A percentile compares a stretch with the other conserved stretches of the same genome.
Evolutionary conservation across 2,888 invertebrate genomes (phyloP).

Genomic region (Arctia plantaginis): DNA sequence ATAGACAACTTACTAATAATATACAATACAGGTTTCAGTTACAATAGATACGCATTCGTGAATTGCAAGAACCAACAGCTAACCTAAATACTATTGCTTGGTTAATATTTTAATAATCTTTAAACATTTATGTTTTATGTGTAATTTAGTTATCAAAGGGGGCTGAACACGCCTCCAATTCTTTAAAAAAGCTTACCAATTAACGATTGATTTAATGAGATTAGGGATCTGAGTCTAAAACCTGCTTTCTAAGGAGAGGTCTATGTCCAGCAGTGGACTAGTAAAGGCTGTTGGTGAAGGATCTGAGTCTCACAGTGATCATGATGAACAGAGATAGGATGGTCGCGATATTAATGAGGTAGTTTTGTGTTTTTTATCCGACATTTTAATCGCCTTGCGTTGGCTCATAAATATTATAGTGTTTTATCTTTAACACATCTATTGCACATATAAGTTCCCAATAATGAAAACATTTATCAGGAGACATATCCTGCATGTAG

Average conservation of each 20-base stretch:
- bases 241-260: too few relatives aligned
- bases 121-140: not conserved
- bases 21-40: not conserved
- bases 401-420: not conserved
- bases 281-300: too few relatives aligned
- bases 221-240: not conserved
- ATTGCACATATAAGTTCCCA: not conserved
- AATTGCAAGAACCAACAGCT: constrained; percentile 3
- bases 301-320: not conserved
- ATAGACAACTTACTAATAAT: not conserved
- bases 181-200: not conserved
- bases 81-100: constrained; percentile 6
- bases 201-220: not conserved
- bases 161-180: not conserved
- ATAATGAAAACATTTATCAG: too few relatives aligned
- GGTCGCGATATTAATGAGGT: not conserved
- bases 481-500: too few relatives aligned
- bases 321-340: not conserved
- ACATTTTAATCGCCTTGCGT: not conserved
- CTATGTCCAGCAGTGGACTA: too few relatives aligned
- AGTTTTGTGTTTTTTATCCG: not conserved
- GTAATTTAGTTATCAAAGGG: not conserved
- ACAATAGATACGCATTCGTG: not conserved
- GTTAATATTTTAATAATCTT: not conserved
- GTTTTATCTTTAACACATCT: not conserved